Evolutionary conservation across 2,113 vertebrate genomes (phyloP).

Genomic region (Eclectus roratus): DNA sequence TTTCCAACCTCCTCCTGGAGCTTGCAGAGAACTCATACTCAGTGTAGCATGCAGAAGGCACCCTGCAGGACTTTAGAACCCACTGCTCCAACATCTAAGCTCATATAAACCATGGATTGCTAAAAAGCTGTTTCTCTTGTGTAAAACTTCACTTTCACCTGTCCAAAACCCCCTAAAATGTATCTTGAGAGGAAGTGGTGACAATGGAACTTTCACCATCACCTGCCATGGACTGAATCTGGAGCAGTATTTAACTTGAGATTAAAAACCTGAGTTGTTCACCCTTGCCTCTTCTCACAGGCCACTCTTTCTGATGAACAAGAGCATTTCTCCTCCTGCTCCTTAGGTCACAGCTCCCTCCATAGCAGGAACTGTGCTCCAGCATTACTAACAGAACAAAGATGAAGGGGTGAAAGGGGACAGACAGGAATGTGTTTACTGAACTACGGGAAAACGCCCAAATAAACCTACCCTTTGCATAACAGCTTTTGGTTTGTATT

Average conservation of each 20-base stretch:
- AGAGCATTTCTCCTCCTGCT: background rate
- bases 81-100: background rate
- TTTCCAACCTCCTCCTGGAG: background rate
- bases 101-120: accelerated
- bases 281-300: background rate
- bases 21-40: background rate
- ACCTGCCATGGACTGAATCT: background rate
- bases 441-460: background rate
- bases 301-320: background rate
- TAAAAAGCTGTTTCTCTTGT: background rate
- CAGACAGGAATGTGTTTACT: background rate
- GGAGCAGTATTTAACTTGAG: background rate
- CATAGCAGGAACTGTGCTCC: background rate
- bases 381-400: background rate
- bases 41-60: accelerated
- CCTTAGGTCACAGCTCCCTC: background rate
- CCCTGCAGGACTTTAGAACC: background rate
- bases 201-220: background rate
- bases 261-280: background rate
- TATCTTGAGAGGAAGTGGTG: background rate
- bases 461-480: background rate
- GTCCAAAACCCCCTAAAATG: accelerated
- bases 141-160: background rate
- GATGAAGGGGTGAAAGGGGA: background rate
- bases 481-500: background rate